phyloP scores from a whole-genome alignment of 2,113 vertebrate species.

The Microcebus ravelobensis region DNA sequence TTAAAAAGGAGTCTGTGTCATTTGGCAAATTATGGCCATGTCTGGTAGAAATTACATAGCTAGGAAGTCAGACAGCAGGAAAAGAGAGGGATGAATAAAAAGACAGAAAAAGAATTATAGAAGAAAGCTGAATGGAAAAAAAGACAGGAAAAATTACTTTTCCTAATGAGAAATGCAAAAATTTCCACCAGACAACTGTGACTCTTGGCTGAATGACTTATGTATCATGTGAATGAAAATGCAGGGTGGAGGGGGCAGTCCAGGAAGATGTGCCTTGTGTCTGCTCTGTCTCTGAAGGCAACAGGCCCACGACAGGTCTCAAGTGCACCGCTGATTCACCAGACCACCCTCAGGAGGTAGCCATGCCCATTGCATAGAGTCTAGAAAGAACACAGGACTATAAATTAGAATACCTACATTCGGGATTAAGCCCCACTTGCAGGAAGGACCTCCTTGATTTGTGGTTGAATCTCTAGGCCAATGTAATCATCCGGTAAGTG shows the following conservation, averaged over 20 bases:
- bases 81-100: conserved; percentile 38
- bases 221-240: conserved; percentile 33
- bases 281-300: neutral
- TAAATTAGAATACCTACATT: neutral
- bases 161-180: conserved; percentile 50
- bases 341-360: rapidly evolving
- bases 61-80: conserved; percentile 55
- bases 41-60: conserved; percentile 50
- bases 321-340: neutral
- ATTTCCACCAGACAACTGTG: conserved; percentile 67
- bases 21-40: conserved; percentile 52
- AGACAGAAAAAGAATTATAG: conserved; percentile 36
- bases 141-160: conserved; percentile 49
- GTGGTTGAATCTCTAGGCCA: neutral
- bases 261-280: neutral
- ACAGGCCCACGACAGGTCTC: conserved; percentile 36
- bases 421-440: neutral
- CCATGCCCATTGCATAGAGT: neutral
- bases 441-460: neutral
- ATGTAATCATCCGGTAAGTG: neutral
- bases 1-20: neutral
- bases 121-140: conserved; percentile 62
- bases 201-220: conserved; percentile 52
- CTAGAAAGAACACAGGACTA: neutral
- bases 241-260: rapidly evolving